A percentile compares a stretch with the other conserved stretches of the same genome.
Evolutionary conservation across 1,140 invertebrate genomes (phyloP).

Genomic region (Brachionus plicatilis): DNA sequence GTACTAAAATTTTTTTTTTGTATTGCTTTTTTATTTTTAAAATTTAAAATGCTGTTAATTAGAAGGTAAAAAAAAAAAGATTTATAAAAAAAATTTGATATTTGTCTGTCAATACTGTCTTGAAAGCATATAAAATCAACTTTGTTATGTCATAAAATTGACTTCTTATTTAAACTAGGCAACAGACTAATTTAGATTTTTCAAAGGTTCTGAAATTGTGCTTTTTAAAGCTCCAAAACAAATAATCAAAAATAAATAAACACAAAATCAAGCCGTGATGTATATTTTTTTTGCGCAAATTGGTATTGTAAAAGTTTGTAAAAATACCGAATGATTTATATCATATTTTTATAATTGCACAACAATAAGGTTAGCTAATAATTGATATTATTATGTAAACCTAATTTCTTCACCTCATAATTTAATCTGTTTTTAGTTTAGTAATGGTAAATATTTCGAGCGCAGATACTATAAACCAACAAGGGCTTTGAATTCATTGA

Average conservation of each 20-base stretch:
- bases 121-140: no score
- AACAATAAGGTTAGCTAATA: not conserved
- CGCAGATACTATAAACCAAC: not conserved
- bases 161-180: not conserved
- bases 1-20: no score
- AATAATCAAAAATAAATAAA: not conserved
- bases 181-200: not conserved
- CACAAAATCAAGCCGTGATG: not conserved
- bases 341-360: not conserved
- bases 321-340: not conserved
- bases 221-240: not conserved
- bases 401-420: not conserved
- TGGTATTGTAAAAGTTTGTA: not conserved
- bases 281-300: not conserved
- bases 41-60: no score
- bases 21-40: no score
- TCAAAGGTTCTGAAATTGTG: not conserved
- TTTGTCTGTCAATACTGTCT: no score
- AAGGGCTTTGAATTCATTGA: not conserved
- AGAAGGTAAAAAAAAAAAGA: no score
- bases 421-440: not conserved
- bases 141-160: no score
- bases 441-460: not conserved
- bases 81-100: no score
- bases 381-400: constrained; percentile 2